Evolutionary conservation across 37 sponge, comb jelly and placozoan species (phyloP), one percentile per base, ranked within the genome.

Genomic region (Dysidea cf. avara): DNA sequence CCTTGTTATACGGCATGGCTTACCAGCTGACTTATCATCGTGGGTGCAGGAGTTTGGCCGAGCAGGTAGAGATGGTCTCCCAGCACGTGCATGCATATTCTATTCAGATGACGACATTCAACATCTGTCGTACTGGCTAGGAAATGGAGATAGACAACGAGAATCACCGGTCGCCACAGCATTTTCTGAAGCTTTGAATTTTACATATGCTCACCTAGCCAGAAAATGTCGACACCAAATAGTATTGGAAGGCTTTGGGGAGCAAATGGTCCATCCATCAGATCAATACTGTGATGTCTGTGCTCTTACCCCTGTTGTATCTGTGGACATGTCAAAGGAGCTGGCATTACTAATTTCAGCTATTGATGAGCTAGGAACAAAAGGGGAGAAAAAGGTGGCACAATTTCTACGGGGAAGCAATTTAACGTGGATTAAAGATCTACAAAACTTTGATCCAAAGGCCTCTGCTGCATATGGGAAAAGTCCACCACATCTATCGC

Each of bases 281-380:
- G 60, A 25, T 22, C 22, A 65, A 20, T 65, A 47, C 39, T 65
- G 66, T 65, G 66, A 65, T 65, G 66, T 65, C 26, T 65, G 66
- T 65, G 2, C 5, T n/a, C 11, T 37, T 9, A 63, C 9, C 7
- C 39, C n/a, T n/a, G n/a, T n/a, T n/a, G n/a, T n/a, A n/a, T n/a
- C n/a, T n/a, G n/a, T n/a, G n/a, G n/a, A n/a, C n/a, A n/a, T n/a
- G n/a, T n/a, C n/a, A n/a, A n/a, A n/a, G n/a, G n/a, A n/a, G n/a
- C n/a, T n/a, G n/a, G 25, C 38, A 16, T 22, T 65, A 11, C 46
- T 65, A 2, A 65, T 65, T 35, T 40, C 38, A 43, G 66, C 66
- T 39, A 16, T 65, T 18, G 25, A 65, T 39, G 47, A 65, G 38
- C 25, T 65, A 43, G 66, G 66, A 25, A 2, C 47, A 21, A 65